Evolutionary conservation across 1,140 invertebrate species (phyloP).

Genomic region (Pseudomyrmex sp.): DNA sequence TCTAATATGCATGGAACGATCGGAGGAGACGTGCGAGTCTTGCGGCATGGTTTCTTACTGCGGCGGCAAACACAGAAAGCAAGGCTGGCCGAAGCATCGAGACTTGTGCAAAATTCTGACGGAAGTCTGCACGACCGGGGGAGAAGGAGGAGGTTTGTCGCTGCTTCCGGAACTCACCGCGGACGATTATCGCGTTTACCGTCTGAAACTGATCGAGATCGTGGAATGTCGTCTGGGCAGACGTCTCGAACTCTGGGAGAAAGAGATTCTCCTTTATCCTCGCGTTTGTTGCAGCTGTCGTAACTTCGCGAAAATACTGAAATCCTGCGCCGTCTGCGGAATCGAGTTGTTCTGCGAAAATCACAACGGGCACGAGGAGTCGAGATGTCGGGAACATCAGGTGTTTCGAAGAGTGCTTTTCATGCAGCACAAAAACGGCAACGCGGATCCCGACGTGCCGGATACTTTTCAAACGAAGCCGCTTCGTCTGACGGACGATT

Average conservation of each 20-base stretch:
- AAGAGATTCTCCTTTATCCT: constrained; percentile 89
- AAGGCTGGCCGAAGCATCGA: constrained; percentile 82
- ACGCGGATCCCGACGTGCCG: constrained; percentile 86
- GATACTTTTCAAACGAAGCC: constrained; percentile 73
- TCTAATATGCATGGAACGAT: constrained; percentile 79
- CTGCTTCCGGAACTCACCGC: constrained; percentile 83
- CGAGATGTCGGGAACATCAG: constrained; percentile 79
- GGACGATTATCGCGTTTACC: constrained; percentile 87
- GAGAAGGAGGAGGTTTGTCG: neutral
- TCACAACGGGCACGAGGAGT: constrained; percentile 77
- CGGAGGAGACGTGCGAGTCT: constrained; percentile 77
- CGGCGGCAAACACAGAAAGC: constrained; percentile 81
- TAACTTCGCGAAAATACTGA: constrained; percentile 85
- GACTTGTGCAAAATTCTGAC: constrained; percentile 82
- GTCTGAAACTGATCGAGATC: constrained; percentile 87
- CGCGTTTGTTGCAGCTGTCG: constrained; percentile 86
- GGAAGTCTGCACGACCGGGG: constrained; percentile 65
- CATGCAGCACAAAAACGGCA: constrained; percentile 83
- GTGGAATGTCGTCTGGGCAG: constrained; percentile 87
- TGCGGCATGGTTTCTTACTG: constrained; percentile 87
- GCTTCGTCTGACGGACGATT: constrained; percentile 81
- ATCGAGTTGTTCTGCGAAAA: constrained; percentile 83
- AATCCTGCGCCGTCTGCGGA: constrained; percentile 86
- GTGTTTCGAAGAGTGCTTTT: constrained; percentile 77
- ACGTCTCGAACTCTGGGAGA: constrained; percentile 87